Base-by-base conservation (phyloP, 30 jellyfish, hydroid and myxozoan genomes). In the Pseudorhiza aurosa region DNA sequence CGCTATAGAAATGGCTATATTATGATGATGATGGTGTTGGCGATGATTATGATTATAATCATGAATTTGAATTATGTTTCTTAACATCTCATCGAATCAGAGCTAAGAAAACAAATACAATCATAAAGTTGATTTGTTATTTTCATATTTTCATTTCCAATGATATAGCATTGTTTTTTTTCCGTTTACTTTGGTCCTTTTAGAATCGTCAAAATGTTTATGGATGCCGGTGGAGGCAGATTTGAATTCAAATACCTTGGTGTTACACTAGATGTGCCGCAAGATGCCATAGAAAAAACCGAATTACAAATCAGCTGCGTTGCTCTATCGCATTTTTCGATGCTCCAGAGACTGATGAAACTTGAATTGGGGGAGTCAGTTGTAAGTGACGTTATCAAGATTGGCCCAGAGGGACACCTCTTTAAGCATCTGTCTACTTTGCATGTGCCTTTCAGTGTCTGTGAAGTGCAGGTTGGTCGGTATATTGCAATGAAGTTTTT, bases 211-310 rank as follows among this genome's bases (percentile, higher is more conserved):
- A 32, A 18, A 25, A 55, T 74, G 75, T 58, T 74, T 19, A 53
- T 74, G 63, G 63, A 35, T 35, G 26, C 71, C 14, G 50, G 55
- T 30, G 87, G 87, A 17, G 87, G 87, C 45, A 51, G 19, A 37
- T 74, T 56, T 74, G 72, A 50, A 55, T 74, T 74, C 30, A 36
- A 55, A 55, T 53, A 74, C 53, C 65, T 74, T 15, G 75, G 77
- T 30, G 76, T 74, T 5, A 57, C 59, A 2, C 46, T 74, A 11
- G 75, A 74, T 21, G 75, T 74, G 12, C 87, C 87, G 3, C 57
- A 74, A 33, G 76, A 39, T 57, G 57, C 87, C 1, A 47, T 74
- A 10, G 65, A 55, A 7, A 28, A 36, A 12, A 10, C 69, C 0
- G 64, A 55, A 24, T 47, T 74, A 49, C 64, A 74, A 37, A 44